Percentiles rank a stretch among this genome's conserved stretches.
phyloP scores from a whole-genome alignment of 2,113 vertebrate species.

The Corydoras maculifer region DNA sequence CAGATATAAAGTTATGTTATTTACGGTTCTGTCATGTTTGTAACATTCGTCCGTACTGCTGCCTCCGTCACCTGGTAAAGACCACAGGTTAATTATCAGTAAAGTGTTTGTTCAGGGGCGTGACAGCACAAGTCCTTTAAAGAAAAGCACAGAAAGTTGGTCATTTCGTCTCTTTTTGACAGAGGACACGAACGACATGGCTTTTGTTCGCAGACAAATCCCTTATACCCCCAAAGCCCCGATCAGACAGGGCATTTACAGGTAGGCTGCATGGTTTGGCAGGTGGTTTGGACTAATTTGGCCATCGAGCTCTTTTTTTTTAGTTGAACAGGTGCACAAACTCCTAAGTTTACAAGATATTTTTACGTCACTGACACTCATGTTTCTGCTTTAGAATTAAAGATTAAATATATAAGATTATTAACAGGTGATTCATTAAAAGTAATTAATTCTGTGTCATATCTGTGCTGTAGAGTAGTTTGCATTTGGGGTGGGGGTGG shows the following conservation, averaged over 20 bases:
- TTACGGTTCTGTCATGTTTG: too few relatives aligned
- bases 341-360: too few relatives aligned
- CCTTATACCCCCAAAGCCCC: constrained; percentile 60
- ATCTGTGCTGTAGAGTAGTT: too few relatives aligned
- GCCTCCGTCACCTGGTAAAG: neutral
- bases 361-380: too few relatives aligned
- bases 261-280: constrained; percentile 47
- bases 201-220: constrained; percentile 47
- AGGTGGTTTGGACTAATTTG: neutral
- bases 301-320: neutral
- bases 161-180: neutral
- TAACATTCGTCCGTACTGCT: too few relatives aligned
- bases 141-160: neutral
- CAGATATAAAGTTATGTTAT: too few relatives aligned
- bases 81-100: constrained; percentile 10
- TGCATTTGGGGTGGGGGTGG: too few relatives aligned
- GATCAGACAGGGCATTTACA: constrained; percentile 65
- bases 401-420: too few relatives aligned
- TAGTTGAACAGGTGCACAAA: too few relatives aligned
- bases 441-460: too few relatives aligned
- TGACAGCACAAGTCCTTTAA: constrained; percentile 1
- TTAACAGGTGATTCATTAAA: too few relatives aligned
- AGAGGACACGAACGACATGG: constrained; percentile 44
- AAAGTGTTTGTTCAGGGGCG: constrained; percentile 42
- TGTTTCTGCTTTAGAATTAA: too few relatives aligned